Evolutionary conservation across 2,797 vertebrate species (phyloP).

Genomic region (Protosalanx chinensis): DNA sequence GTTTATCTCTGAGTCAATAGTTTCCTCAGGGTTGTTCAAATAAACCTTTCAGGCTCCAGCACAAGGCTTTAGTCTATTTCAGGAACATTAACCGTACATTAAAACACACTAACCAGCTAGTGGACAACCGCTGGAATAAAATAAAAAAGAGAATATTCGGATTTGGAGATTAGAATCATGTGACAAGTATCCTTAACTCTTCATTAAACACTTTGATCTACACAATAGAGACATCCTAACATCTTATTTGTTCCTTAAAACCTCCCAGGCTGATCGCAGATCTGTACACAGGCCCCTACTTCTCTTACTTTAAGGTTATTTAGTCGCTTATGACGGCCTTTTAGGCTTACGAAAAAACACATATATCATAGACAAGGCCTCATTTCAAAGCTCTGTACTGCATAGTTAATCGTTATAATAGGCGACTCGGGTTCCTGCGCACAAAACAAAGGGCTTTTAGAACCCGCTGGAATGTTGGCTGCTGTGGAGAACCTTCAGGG

Average conservation of each 20-base stretch:
- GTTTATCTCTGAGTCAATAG: slow-evolving; percentile 35
- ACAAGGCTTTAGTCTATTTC: slow-evolving; percentile 47
- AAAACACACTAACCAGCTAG: slow-evolving; percentile 39
- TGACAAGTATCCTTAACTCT: slow-evolving; percentile 37
- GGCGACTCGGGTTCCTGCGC: slow-evolving; percentile 63
- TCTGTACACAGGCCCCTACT: slow-evolving; percentile 69
- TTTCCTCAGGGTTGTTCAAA: slow-evolving; percentile 53
- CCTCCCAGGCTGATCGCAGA: slow-evolving; percentile 54
- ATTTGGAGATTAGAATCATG: slow-evolving; percentile 37
- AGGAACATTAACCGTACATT: slow-evolving; percentile 40
- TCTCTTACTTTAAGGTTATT: slow-evolving; percentile 34
- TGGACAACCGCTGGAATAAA: slow-evolving; percentile 15
- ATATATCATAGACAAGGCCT: slow-evolving; percentile 48
- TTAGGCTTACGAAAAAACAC: slow-evolving; percentile 37
- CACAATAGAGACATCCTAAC: slow-evolving; percentile 50
- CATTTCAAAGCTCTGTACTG: slow-evolving; percentile 58
- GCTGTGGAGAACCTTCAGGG: slow-evolving; percentile 46
- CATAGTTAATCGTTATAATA: slow-evolving; percentile 66
- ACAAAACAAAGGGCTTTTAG: slow-evolving; percentile 70
- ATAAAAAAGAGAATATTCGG: slow-evolving; percentile 32
- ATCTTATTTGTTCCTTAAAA: slow-evolving; percentile 40
- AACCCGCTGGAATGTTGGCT: slow-evolving; percentile 73
- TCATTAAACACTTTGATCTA: slow-evolving; percentile 36
- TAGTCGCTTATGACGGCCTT: slow-evolving; percentile 50
- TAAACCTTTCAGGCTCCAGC: slow-evolving; percentile 49